Evolutionary conservation across 2,113 vertebrate species (phyloP).

Genomic region (Pithys albifrons): DNA sequence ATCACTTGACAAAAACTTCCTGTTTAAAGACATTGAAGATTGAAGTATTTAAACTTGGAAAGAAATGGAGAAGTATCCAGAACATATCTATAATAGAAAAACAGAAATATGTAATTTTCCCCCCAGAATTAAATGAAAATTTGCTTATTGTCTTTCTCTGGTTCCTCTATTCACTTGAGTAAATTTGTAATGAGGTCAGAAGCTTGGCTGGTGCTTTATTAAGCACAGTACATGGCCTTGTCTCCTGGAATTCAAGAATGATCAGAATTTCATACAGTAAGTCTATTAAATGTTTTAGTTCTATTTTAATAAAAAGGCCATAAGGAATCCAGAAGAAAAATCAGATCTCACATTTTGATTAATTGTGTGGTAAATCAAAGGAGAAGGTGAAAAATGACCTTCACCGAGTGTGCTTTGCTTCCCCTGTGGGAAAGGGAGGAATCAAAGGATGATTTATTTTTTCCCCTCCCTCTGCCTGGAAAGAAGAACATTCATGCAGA

Average conservation of each 20-base stretch:
- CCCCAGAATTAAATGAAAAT: background rate
- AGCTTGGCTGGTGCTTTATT: background rate
- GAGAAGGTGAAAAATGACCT: conserved; percentile 23
- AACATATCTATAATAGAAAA: background rate
- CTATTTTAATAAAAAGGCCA: background rate
- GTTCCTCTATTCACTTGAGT: background rate
- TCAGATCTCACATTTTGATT: background rate
- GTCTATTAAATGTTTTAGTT: background rate
- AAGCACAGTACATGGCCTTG: background rate
- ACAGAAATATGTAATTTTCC: accelerated
- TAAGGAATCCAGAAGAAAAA: background rate
- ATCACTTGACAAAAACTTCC: background rate
- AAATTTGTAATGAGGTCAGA: background rate
- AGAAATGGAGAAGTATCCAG: background rate
- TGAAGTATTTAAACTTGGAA: background rate
- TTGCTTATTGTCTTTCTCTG: background rate
- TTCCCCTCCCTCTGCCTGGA: background rate
- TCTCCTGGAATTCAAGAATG: background rate
- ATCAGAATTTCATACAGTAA: background rate
- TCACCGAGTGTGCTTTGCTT: background rate
- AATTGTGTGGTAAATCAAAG: background rate
- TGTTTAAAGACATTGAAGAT: background rate
- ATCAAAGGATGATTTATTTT: background rate
- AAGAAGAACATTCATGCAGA: background rate
- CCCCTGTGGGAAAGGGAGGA: background rate